Base-by-base conservation (phyloP, 2,797 vertebrate species). In the Mus spretus region DNA sequence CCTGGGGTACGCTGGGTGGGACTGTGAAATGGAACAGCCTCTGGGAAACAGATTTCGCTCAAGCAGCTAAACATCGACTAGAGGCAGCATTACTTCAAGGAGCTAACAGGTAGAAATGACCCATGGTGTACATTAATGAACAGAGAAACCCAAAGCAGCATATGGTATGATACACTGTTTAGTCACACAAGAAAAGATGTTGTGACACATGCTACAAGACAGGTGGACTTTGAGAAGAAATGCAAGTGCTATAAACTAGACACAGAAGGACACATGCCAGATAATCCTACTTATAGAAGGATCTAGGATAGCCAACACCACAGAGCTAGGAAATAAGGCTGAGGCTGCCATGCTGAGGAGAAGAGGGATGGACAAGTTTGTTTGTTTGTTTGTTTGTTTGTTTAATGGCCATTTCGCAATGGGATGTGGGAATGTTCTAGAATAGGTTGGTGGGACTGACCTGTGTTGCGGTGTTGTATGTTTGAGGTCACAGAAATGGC, bases 171-270 rank as follows among this genome's bases (percentile, higher is more conserved):
- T 40, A 53, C 17, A 31, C n/a, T 80, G 67, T 95, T 91, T 5
- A 84, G 28, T 17, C 34, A 63, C 28, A n/a, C 44, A n/a, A 75
- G 37, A 15, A 15, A 17, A 63, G 78, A 57, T 53, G n/a, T 61
- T 77, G 53, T 40, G 57, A 93, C 37, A 61, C 61, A 77, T 9
- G 17, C 31, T 47, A 14, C 28, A 94, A 63, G 4, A 80, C 65
- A 34, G 85, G 91, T 59, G 37, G 59, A 92, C 75, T 75, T 63
- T 94, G 59, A 91, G 80, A 89, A 92, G 70, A 85, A 14, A 86
- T 15, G 19, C 55, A 61, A 92, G 10, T 81, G 57, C 90, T 70
- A 78, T 72, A 96, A 90, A 22, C 13, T 24, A 80, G 67, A 78
- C 24, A 86, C 17, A 31, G 63, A 75, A 81, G 59, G 59, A 59